Percentiles rank a stretch among this genome's conserved stretches.
These are phyloP conservation scores for Phymanthus crucifer DNA, from an alignment of 92 coral and sea anemone genomes.

Conservation along the genomic window DNA sequence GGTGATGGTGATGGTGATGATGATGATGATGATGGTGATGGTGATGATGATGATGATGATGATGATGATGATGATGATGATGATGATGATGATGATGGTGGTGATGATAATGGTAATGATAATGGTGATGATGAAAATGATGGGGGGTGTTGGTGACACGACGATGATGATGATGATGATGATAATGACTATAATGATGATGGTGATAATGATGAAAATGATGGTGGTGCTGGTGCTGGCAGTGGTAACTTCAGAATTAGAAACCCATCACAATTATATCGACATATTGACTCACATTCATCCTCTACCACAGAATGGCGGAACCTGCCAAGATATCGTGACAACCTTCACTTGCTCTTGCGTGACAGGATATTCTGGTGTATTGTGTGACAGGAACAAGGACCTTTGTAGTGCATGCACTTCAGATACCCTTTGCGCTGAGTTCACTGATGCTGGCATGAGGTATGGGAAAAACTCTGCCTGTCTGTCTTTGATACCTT, in stretches of 20 bases:
- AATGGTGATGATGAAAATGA: neutral
- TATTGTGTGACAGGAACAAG: constrained; percentile 44
- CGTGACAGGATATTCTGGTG: constrained; percentile 48
- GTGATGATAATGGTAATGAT: neutral
- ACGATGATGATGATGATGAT: neutral
- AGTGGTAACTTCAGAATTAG: too few species aligned
- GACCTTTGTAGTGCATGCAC: constrained; percentile 38
- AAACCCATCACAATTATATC: too few species aligned
- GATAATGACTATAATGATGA: neutral
- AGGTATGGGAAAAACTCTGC: constrained; percentile 29
- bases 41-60: too few species aligned
- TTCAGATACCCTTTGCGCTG: constrained; percentile 48
- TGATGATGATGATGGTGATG: too few species aligned
- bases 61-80: neutral
- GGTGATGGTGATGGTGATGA: too few species aligned
- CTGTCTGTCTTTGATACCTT: neutral
- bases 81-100: neutral
- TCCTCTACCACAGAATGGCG: constrained; percentile 41
- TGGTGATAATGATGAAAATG: neutral
- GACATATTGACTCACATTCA: neutral
- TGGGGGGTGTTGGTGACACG: neutral
- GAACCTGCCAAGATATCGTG: constrained; percentile 47
- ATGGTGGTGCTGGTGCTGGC: neutral
- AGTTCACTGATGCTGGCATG: constrained; percentile 35
- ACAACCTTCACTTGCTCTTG: constrained; percentile 52